Evolutionary conservation across 2,888 invertebrate genomes (phyloP).

Genomic region (Tribolium freemani): DNA sequence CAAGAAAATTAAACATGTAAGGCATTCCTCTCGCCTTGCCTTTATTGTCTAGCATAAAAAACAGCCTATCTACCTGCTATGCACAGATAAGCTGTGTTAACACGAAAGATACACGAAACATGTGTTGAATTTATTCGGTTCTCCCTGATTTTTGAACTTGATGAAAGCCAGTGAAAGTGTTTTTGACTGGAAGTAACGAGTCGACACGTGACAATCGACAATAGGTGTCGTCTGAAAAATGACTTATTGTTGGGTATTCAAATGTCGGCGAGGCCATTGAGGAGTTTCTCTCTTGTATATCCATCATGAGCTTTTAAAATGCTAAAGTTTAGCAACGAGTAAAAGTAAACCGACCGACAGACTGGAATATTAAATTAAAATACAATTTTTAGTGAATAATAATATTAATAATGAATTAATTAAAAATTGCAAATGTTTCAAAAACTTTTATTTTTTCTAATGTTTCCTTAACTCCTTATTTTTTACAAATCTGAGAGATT

Average conservation of each 20-base stretch:
- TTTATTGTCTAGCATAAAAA: constrained; percentile 35
- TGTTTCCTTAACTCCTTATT: too few species aligned
- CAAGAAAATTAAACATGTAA: constrained; percentile 40
- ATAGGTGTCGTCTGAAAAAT: background rate
- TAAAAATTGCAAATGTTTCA: too few species aligned
- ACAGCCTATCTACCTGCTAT: constrained; percentile 38
- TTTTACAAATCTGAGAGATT: too few species aligned
- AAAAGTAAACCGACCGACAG: too few species aligned
- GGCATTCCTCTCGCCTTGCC: constrained; percentile 20
- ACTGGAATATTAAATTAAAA: too few species aligned
- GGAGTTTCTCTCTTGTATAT: background rate
- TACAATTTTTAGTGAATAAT: too few species aligned
- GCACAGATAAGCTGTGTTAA: constrained; percentile 38
- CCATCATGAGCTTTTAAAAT: too few species aligned
- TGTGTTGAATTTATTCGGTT: background rate
- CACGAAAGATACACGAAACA: constrained; percentile 8
- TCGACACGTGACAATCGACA: constrained; percentile 16
- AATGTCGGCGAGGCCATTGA: constrained; percentile 4
- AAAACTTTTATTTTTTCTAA: too few species aligned
- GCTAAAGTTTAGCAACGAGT: too few species aligned
- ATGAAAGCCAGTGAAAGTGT: constrained; percentile 21
- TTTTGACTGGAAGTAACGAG: constrained; percentile 6
- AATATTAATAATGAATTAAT: too few species aligned
- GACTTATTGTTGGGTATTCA: constrained; percentile 12
- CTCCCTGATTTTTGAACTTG: background rate